Base-by-base conservation (phyloP, 2,888 invertebrate species). In the Teleiodes luculella region DNA sequence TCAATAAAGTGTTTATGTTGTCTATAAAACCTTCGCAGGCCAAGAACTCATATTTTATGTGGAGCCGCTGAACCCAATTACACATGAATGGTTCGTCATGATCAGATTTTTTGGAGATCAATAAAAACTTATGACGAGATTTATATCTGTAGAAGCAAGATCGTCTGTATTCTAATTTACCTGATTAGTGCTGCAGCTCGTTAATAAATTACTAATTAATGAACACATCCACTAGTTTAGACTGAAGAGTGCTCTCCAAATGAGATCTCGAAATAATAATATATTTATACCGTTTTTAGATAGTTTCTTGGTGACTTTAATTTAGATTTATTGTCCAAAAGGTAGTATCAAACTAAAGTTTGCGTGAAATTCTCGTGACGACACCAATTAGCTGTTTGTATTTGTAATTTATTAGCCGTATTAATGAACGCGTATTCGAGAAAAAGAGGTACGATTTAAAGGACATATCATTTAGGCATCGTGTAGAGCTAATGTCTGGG, bases 1-100 rank as follows among this genome's bases (percentile, higher is more conserved):
- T 81, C 80, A 83, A 85, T 86, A 86, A 87, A 86, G 76, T 78
- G 80, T 88, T 87, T 87, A 86, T 87, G 80, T 77, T 80, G 73
- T 76, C 85, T 77, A 87, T 88, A 88, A 88, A 88, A 84, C 76
- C 74, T 71, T 78, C 76, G 71, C 70, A 73, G 72, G 68, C 67
- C 72, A 74, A 78, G 78, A 81, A 76, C 85, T 82, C 80, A 83
- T 86, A 88, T 87, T 84, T 88, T 86, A 86, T 83, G 77, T 73
- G 77, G 61, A 78, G 78, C 77, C 80, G 80, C 66, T 83, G 83
- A 85, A 78, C 81, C 88, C 87, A 88, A 89, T 89, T 88, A 88
- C 85, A 77, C 72, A 66, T 83, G 79, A 83, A 87, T 83, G 86
- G 84, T 86, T 84, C 86, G 76, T 83, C 85, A 83, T 83, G 86